These are phyloP conservation scores for Lepus americanus DNA, from an alignment of 2,113 vertebrate genomes.

Conservation along the genomic window DNA sequence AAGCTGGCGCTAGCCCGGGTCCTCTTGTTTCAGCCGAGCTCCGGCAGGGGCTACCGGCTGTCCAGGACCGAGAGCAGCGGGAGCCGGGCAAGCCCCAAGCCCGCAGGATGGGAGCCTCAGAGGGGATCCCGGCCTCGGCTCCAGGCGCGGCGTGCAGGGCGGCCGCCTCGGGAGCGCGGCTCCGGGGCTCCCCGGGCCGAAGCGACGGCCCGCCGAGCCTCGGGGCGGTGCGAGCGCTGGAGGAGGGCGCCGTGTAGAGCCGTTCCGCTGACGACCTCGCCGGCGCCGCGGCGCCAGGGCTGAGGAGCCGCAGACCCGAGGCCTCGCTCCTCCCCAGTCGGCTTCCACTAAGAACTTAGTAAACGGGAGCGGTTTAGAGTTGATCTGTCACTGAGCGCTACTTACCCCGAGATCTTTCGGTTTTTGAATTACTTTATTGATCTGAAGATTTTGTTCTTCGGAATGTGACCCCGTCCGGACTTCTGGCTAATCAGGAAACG, in stretches of 20 bases:
- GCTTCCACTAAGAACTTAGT: conserved; percentile 69
- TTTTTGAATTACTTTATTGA: conserved; percentile 72
- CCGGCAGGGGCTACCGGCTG: neutral
- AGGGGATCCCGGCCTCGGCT: neutral
- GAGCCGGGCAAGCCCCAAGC: neutral
- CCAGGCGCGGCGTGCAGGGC: neutral
- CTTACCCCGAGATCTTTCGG: conserved; percentile 73
- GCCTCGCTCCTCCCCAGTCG: neutral
- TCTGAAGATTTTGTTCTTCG: conserved; percentile 78
- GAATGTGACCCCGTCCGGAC: conserved; percentile 75
- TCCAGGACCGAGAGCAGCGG: accelerated
- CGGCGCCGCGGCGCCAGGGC: neutral
- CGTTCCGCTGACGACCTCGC: neutral
- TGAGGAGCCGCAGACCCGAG: neutral
- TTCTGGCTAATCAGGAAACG: conserved; percentile 68
- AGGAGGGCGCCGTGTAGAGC: neutral
- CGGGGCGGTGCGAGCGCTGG: neutral
- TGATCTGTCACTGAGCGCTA: conserved; percentile 68
- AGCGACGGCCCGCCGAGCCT: neutral
- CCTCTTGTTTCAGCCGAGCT: neutral
- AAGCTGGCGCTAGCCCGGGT: neutral
- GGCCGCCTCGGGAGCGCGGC: neutral
- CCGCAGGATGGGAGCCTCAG: neutral
- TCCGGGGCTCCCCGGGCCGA: neutral
- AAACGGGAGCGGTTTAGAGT: conserved; percentile 57